phyloP scores from a whole-genome alignment of 2,113 vertebrate genomes.

The Pteronura brasiliensis region DNA sequence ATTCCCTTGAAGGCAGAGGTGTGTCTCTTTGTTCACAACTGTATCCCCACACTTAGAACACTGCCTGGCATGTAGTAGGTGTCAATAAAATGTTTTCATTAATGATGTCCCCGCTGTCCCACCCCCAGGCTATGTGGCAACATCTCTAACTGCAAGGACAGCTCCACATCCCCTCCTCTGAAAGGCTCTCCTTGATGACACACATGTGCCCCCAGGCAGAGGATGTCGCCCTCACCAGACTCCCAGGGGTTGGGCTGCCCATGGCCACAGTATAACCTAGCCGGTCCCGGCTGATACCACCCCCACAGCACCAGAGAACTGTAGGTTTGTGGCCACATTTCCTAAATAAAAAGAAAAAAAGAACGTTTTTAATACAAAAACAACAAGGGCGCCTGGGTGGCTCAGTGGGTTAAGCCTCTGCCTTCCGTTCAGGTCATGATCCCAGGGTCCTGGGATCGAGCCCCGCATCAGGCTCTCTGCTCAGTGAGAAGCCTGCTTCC shows the following conservation, averaged over 20 bases:
- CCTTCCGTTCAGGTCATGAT: too few species aligned
- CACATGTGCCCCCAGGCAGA: not conserved
- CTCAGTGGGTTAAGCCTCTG: too few species aligned
- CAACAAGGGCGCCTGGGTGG: too few species aligned
- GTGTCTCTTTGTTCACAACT: not conserved
- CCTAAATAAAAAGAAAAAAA: not conserved
- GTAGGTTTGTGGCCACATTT: not conserved
- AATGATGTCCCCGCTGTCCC: not conserved
- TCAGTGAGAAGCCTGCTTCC: too few species aligned
- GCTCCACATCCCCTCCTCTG: not conserved
- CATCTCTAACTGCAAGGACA: not conserved
- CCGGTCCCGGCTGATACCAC: not conserved
- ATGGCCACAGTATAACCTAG: not conserved
- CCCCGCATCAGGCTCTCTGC: too few species aligned
- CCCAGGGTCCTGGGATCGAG: too few species aligned
- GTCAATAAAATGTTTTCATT: not conserved
- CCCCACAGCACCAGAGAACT: not conserved
- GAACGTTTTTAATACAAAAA: not conserved
- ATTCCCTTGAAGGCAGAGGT: not conserved
- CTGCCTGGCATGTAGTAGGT: not conserved
- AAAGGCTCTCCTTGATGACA: too few species aligned
- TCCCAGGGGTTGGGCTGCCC: not conserved
- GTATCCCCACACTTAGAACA: not conserved
- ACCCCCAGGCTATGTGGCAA: not conserved
- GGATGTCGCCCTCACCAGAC: rapidly evolving